These are phyloP conservation scores for Nycticebus coucang DNA, from an alignment of 2,113 vertebrate species.

Conservation along the genomic window DNA sequence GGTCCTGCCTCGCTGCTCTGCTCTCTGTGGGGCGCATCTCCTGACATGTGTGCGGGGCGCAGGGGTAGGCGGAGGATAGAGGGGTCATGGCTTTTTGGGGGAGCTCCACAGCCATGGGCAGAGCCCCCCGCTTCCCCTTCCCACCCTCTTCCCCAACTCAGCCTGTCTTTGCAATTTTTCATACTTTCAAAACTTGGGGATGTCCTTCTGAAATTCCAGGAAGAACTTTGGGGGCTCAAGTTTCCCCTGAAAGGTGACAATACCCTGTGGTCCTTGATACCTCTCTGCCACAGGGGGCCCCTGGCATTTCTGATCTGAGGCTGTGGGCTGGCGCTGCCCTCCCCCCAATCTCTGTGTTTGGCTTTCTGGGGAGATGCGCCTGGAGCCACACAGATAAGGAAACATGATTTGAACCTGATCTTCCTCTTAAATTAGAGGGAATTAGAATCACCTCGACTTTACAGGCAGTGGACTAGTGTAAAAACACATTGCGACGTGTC, in stretches of 20 bases:
- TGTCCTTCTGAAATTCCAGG: slow-evolving; percentile 10
- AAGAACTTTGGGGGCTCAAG: not conserved
- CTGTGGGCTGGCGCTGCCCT: too few relatives aligned
- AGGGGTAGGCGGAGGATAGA: not conserved
- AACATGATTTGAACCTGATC: not conserved
- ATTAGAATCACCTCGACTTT: slow-evolving; percentile 14
- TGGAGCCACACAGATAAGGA: not conserved
- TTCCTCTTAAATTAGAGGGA: not conserved
- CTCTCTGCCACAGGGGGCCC: not conserved
- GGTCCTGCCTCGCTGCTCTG: slow-evolving; percentile 77
- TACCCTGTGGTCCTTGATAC: not conserved
- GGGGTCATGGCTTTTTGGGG: not conserved
- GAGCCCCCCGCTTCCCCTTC: not conserved
- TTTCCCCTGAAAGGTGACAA: not conserved
- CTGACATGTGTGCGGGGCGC: not conserved
- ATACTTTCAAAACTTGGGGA: not conserved
- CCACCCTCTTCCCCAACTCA: not conserved
- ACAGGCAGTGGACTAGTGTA: not conserved
- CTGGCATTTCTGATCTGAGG: not conserved
- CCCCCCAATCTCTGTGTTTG: not conserved
- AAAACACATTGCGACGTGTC: not conserved
- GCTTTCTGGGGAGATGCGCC: not conserved
- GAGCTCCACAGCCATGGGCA: not conserved
- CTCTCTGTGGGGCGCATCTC: slow-evolving; percentile 48
- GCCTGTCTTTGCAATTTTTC: not conserved